Percentiles rank a stretch among this genome's conserved stretches.
Evolutionary conservation across 2,888 invertebrate species (phyloP).

Genomic region (Tetramorium bicarinatum): DNA sequence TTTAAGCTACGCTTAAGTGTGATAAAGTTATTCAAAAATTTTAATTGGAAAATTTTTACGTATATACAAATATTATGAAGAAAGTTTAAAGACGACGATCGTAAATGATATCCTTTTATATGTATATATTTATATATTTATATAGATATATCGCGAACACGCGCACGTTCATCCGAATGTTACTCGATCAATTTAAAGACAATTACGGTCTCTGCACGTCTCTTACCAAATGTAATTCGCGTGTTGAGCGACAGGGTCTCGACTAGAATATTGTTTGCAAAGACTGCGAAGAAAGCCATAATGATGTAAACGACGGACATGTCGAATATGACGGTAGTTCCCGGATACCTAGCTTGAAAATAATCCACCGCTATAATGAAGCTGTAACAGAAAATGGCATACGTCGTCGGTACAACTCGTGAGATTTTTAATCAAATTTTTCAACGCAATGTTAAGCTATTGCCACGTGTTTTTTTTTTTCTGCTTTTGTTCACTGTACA

Average conservation of each 20-base stretch:
- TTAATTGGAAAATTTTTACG: not conserved
- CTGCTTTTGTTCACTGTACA: not conserved
- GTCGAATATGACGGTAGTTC: conserved; percentile 95
- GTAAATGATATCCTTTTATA: not conserved
- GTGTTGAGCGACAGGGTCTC: conserved; percentile 94
- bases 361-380: conserved; percentile 98
- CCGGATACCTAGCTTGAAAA: conserved; percentile 94
- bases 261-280: conserved; percentile 94
- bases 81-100: not conserved
- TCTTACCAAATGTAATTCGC: conserved; percentile 94
- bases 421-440: not conserved
- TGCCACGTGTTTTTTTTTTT: not conserved
- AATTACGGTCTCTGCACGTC: not conserved
- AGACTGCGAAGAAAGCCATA: conserved; percentile 95
- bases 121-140: no score
- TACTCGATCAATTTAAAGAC: not conserved
- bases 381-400: conserved; percentile 86
- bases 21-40: not conserved
- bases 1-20: not conserved
- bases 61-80: not conserved
- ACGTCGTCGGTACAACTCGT: not conserved
- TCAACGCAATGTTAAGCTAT: not conserved
- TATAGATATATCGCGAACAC: no score
- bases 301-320: conserved; percentile 97
- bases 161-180: not conserved